Conservation (phyloP, 2,888 invertebrate species). For the Dolomedes plantarius region DNA sequence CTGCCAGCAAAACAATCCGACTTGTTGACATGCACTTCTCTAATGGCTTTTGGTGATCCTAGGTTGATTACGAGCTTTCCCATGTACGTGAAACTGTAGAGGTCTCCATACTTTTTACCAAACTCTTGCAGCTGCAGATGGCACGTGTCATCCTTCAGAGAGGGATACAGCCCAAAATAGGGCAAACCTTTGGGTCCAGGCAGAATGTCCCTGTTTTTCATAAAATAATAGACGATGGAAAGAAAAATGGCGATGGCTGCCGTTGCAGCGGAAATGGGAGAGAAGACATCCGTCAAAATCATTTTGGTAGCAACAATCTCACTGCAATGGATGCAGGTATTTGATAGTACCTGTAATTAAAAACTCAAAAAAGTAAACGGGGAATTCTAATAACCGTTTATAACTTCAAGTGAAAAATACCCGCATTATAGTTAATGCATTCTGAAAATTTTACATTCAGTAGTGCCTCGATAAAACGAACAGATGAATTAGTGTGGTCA, state of each 20-base stretch:
- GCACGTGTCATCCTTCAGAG: not conserved
- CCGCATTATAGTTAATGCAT: too few relatives aligned
- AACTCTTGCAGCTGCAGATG: slow-evolving; percentile 2
- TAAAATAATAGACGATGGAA: not conserved
- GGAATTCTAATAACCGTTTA: too few relatives aligned
- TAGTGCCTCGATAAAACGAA: too few relatives aligned
- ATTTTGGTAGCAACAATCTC: too few relatives aligned
- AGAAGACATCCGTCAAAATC: not conserved
- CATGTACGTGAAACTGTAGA: not conserved
- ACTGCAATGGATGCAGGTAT: too few relatives aligned
- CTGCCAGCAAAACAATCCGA: slow-evolving; percentile 8
- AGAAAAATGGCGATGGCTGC: not conserved
- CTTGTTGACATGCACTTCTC: not conserved
- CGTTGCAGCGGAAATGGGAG: not conserved
- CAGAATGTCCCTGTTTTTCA: not conserved
- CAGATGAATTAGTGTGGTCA: too few relatives aligned
- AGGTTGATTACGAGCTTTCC: slow-evolving; percentile 5
- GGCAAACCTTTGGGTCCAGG: slow-evolving; percentile 10
- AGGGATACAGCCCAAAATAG: not conserved
- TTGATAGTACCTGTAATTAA: too few relatives aligned
- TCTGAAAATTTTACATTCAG: too few relatives aligned
- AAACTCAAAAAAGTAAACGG: too few relatives aligned
- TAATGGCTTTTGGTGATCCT: not conserved
- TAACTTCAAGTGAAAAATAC: too few relatives aligned
- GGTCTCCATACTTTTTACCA: not conserved